Evolutionary conservation across 2,797 vertebrate genomes (phyloP).

Genomic region (Allobates femoralis): DNA sequence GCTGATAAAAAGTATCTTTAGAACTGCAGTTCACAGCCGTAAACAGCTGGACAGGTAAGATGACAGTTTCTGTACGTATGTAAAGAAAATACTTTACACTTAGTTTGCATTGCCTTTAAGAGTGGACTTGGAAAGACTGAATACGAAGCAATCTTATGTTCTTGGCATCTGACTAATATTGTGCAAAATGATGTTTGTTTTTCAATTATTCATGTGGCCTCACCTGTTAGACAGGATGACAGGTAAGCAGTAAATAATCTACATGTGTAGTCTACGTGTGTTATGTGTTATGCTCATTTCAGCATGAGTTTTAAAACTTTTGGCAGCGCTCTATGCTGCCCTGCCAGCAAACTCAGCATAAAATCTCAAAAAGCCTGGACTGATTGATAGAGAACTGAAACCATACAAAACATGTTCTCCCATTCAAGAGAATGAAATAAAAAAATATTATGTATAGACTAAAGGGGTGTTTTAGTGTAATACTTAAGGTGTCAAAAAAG

Average conservation of each 20-base stretch:
- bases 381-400: not conserved
- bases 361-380: not conserved
- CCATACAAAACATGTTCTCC: not conserved
- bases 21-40: too few species aligned
- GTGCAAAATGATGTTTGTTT: slow-evolving; percentile 32
- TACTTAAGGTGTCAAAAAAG: too few species aligned
- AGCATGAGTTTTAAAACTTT: slow-evolving; percentile 18
- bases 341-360: slow-evolving; percentile 30
- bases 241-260: slow-evolving; percentile 2
- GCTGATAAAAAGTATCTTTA: too few species aligned
- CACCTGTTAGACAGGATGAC: not conserved
- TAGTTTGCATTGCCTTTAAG: not conserved
- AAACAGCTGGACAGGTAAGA: too few species aligned
- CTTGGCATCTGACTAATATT: not conserved
- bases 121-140: not conserved
- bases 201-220: not conserved
- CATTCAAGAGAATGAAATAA: not conserved
- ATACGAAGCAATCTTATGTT: not conserved
- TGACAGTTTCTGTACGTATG: too few species aligned
- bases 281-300: slow-evolving; percentile 41
- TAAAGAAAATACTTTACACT: too few species aligned
- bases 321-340: not conserved
- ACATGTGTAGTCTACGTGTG: slow-evolving; percentile 44
- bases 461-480: too few species aligned
- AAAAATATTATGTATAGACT: too few species aligned